phyloP scores from a whole-genome alignment of 2,888 invertebrate genomes.

The Thumatha senex region DNA sequence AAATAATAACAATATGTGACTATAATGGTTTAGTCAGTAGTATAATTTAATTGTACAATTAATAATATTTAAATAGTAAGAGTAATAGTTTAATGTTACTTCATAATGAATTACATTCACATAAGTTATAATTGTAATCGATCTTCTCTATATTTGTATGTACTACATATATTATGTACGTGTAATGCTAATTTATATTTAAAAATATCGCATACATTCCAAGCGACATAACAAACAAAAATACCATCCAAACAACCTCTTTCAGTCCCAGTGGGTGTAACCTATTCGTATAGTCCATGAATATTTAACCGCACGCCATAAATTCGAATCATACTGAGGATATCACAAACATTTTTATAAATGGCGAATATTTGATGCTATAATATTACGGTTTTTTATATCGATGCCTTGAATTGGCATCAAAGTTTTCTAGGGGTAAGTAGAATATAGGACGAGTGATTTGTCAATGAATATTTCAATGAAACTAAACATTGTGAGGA shows the following conservation, averaged over 20 bases:
- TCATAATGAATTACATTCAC: too few species aligned
- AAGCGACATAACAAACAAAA: background rate
- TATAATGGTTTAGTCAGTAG: too few species aligned
- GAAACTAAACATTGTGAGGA: constrained; percentile 5
- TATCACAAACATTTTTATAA: background rate
- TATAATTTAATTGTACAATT: too few species aligned
- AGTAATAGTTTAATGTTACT: too few species aligned
- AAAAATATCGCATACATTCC: background rate
- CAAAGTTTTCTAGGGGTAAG: too few species aligned
- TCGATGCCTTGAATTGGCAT: too few species aligned
- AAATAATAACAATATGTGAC: too few species aligned
- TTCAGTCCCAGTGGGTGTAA: constrained; percentile 2
- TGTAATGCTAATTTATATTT: background rate
- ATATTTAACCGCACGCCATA: constrained; percentile 6
- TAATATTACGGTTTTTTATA: background rate
- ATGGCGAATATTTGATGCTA: background rate
- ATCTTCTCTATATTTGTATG: too few species aligned
- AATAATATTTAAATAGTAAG: too few species aligned
- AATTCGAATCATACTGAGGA: constrained; percentile 5
- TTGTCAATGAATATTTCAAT: constrained; percentile 7
- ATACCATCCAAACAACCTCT: background rate
- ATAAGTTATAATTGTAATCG: too few species aligned
- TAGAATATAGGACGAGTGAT: too few species aligned
- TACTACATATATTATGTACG: too few species aligned
- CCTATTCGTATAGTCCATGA: constrained; percentile 7